Percentiles rank a stretch among this genome's conserved stretches.
phyloP scores from a whole-genome alignment of 1,140 invertebrate species.

The Eumeta japonica region DNA sequence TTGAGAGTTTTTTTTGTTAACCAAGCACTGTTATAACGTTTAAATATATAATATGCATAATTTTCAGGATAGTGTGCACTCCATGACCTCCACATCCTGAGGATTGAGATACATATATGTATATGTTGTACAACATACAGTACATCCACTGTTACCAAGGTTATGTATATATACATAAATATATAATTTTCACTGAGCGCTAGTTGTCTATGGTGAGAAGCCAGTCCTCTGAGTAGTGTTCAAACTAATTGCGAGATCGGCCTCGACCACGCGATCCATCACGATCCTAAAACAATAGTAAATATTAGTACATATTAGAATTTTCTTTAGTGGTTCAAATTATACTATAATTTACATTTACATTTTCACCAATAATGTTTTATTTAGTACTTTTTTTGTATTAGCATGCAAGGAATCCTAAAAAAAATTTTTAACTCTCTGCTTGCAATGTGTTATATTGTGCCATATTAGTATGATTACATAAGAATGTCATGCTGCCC shows the following conservation, averaged over 20 bases:
- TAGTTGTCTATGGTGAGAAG: constrained; percentile 56
- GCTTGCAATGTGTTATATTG: too few relatives aligned
- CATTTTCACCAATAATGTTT: too few relatives aligned
- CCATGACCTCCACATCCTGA: constrained; percentile 17
- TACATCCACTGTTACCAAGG: background rate
- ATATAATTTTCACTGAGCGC: constrained; percentile 30
- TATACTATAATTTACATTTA: too few relatives aligned
- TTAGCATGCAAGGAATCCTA: too few relatives aligned
- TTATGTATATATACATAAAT: background rate
- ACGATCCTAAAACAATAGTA: constrained; percentile 42
- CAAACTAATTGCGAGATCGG: constrained; percentile 41
- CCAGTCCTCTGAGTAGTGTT: constrained; percentile 39
- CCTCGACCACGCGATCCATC: constrained; percentile 50
- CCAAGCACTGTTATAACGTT: constrained; percentile 54
- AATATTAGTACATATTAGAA: background rate
- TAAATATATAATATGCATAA: constrained; percentile 41
- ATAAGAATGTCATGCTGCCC: too few relatives aligned
- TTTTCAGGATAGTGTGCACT: constrained; percentile 41
- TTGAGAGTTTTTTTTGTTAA: constrained; percentile 49
- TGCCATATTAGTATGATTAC: too few relatives aligned
- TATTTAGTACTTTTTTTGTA: too few relatives aligned
- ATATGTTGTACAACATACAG: constrained; percentile 16
- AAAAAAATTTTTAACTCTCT: too few relatives aligned
- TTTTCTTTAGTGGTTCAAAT: too few relatives aligned
- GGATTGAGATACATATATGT: too few relatives aligned